A percentile compares a stretch with the other conserved stretches of the same genome.
Conservation (phyloP, 1,140 invertebrate species). For the Plutomurus gul region DNA sequence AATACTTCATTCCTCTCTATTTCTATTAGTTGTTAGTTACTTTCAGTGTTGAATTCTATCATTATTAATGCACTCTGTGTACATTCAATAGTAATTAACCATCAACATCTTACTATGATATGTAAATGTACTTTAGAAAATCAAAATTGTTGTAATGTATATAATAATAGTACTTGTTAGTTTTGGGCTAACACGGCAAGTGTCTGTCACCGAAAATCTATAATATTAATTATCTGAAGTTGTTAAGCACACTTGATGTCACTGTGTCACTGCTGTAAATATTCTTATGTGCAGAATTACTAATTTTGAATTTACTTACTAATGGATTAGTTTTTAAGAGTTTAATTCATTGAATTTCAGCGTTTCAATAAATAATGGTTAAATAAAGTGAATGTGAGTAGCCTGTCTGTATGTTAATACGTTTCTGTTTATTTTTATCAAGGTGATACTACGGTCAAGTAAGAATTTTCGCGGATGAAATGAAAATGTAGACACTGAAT, state of each 20-base stretch:
- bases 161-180: not conserved
- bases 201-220: not conserved
- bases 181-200: not conserved
- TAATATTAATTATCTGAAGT: not conserved
- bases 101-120: not conserved
- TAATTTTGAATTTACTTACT: not conserved
- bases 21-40: not conserved
- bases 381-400: conserved; percentile 5
- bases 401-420: conserved; percentile 9
- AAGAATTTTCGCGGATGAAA: conserved; percentile 15
- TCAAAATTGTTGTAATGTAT: not conserved
- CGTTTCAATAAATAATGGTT: conserved; percentile 3
- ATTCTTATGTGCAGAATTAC: not conserved
- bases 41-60: not conserved
- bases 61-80: not conserved
- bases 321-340: not conserved
- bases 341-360: not conserved
- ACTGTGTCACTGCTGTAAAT: conserved; percentile 7
- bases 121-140: conserved; percentile 11
- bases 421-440: conserved; percentile 22
- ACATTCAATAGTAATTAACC: not conserved
- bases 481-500: conserved; percentile 21
- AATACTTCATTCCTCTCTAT: conserved; percentile 17
- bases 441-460: conserved; percentile 12
- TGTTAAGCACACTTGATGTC: not conserved